These are phyloP conservation scores for Leptobrachium ailaonicum DNA, from an alignment of 2,113 vertebrate genomes.

Conservation along the genomic window DNA sequence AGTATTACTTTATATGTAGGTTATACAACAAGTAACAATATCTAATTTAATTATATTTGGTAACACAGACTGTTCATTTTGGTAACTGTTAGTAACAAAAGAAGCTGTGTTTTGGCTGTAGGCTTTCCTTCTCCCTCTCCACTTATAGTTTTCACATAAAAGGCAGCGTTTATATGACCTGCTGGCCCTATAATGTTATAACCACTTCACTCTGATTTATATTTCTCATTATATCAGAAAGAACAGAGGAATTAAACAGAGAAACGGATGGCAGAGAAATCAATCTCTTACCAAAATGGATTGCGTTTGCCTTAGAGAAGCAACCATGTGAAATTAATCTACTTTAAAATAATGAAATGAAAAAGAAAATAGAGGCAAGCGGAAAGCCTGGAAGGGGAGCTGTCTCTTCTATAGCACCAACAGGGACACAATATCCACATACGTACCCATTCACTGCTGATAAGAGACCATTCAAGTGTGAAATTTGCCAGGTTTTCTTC, in stretches of 20 bases:
- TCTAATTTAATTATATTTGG: too few relatives aligned
- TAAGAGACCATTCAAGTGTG: too few relatives aligned
- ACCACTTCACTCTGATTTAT: constrained; percentile 27
- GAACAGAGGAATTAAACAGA: constrained; percentile 53
- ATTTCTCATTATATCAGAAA: constrained; percentile 50
- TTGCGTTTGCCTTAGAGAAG: not conserved
- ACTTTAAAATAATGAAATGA: not conserved
- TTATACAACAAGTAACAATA: too few relatives aligned
- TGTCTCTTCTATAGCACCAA: too few relatives aligned
- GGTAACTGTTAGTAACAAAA: too few relatives aligned
- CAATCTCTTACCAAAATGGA: constrained; percentile 40
- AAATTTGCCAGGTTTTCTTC: too few relatives aligned
- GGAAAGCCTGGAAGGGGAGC: not conserved
- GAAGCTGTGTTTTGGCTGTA: too few relatives aligned
- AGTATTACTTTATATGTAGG: too few relatives aligned
- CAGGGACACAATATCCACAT: too few relatives aligned
- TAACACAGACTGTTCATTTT: too few relatives aligned
- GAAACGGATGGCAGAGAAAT: constrained; percentile 34
- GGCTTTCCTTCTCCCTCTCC: too few relatives aligned
- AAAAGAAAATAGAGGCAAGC: not conserved
- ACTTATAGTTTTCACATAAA: not conserved
- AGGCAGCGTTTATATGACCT: constrained; percentile 35
- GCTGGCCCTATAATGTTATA: accelerated
- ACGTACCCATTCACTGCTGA: too few relatives aligned
- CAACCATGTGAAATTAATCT: not conserved